These are phyloP conservation scores for Drosophila dunni DNA, from an alignment of 1,140 invertebrate species.

Conservation along the genomic window DNA sequence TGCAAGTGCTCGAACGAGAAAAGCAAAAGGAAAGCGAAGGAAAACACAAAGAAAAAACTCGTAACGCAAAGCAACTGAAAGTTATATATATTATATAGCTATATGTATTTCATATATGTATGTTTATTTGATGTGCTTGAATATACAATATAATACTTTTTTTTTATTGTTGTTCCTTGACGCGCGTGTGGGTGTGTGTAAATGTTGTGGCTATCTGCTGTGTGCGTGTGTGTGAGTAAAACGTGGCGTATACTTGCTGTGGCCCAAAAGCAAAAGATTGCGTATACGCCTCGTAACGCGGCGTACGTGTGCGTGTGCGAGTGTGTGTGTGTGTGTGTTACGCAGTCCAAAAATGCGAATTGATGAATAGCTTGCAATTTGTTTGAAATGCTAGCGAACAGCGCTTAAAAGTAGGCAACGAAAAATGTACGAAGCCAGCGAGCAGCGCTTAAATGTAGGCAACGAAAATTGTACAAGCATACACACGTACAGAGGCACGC, in stretches of 20 bases:
- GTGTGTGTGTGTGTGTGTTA: slow-evolving; percentile 27
- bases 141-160: slow-evolving; percentile 26
- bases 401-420: slow-evolving; percentile 47
- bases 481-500: slow-evolving; percentile 7
- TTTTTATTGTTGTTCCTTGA: slow-evolving; percentile 38
- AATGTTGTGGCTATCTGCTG: background rate
- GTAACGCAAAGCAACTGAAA: slow-evolving; percentile 6
- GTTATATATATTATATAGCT: background rate
- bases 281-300: slow-evolving; percentile 65
- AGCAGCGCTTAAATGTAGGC: slow-evolving; percentile 47
- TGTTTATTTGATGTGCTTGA: background rate
- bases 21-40: slow-evolving; percentile 14
- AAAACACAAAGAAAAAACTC: background rate
- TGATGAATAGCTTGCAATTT: slow-evolving; percentile 52
- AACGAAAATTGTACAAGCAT: slow-evolving; percentile 30
- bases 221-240: slow-evolving; percentile 25
- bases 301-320: slow-evolving; percentile 14
- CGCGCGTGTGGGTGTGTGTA: slow-evolving; percentile 61
- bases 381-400: slow-evolving; percentile 39
- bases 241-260: slow-evolving; percentile 75
- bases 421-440: slow-evolving; percentile 27
- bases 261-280: slow-evolving; percentile 55
- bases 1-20: slow-evolving; percentile 36
- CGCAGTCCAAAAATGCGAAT: slow-evolving; percentile 35
- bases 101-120: slow-evolving; percentile 17